phyloP scores from a whole-genome alignment of 2,888 invertebrate species.

The Tachina grossa region DNA sequence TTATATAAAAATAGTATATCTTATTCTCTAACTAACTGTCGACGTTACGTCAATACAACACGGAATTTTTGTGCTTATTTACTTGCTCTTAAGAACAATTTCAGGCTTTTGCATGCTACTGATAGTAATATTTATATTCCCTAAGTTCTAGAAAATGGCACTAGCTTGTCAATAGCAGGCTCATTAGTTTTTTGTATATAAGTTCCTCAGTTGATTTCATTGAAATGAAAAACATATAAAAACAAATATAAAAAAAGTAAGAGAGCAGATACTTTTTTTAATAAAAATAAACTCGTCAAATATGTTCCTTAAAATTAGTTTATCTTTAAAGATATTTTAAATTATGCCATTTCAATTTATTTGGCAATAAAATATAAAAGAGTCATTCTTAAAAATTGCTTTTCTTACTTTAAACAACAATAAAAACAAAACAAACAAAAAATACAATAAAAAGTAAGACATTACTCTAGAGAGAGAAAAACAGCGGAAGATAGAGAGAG shows the following conservation, averaged over 20 bases:
- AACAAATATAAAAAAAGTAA: background rate
- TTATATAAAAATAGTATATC: no score
- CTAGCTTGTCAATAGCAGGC: no score
- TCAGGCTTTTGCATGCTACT: no score
- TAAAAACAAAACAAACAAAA: background rate
- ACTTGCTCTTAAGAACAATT: no score
- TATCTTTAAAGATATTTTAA: background rate
- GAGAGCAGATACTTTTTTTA: background rate
- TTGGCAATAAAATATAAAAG: background rate
- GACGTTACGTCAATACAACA: no score
- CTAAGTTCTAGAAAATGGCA: no score
- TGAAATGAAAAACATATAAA: background rate
- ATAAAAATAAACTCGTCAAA: background rate
- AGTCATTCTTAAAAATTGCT: background rate
- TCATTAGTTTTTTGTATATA: no score
- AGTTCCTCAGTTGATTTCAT: no score
- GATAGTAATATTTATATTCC: no score
- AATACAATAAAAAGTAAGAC: constrained; percentile 4
- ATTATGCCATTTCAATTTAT: background rate
- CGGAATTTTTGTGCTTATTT: no score
- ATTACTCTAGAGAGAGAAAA: constrained; percentile 31
- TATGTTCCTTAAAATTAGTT: constrained; percentile 9
- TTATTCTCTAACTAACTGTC: no score
- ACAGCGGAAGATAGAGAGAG: background rate
- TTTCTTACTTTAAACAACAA: background rate